Base-by-base conservation (phyloP, 2,888 invertebrate species). In the Homarus gammarus region DNA sequence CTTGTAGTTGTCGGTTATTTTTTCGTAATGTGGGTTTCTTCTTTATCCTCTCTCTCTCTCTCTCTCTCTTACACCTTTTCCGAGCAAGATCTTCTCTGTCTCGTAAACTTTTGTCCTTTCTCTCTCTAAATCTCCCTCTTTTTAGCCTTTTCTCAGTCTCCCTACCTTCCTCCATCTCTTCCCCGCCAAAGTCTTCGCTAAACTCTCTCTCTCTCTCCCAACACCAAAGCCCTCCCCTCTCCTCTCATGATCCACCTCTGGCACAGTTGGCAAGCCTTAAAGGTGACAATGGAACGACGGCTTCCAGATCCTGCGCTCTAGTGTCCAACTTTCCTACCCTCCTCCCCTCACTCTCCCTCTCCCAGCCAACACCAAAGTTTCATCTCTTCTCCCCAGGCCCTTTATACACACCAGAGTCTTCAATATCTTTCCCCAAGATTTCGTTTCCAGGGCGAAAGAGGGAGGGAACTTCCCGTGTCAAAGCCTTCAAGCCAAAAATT, bases 81-180 rank as follows among this genome's bases (percentile, higher is more conserved):
- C 38, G 18, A 18, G 18, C 22, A 5, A n/a, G n/a, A n/a, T n/a
- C n/a, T n/a, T n/a, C n/a, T n/a, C n/a, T n/a, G n/a, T n/a, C n/a
- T n/a, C n/a, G n/a, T n/a, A n/a, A n/a, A n/a, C n/a, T n/a, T n/a
- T n/a, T n/a, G n/a, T n/a, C n/a, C 73, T 73, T 27, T 73, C 73
- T 73, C 73, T 73, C 73, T 73, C 73, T 73, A 36, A 38, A n/a
- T 70, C 70, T 70, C 70, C 31, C 70, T 70, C 70, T 70, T 31
- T 70, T 31, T 70, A n/a, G 22, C 70, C 31, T 31, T 31, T 27
- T 36, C 70, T 31, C 36, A 70, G 18, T 31, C 31, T 40, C 73
- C 15, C 22, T 38, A 18, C 15, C 40, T 40, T 8, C 38, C 56
- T 56, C 56, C 22, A 5, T 22, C 56, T n/a, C n/a, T n/a, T n/a